These are phyloP conservation scores for Syngnathus scovelli DNA, from an alignment of 2,113 vertebrate genomes.

Conservation along the genomic window DNA sequence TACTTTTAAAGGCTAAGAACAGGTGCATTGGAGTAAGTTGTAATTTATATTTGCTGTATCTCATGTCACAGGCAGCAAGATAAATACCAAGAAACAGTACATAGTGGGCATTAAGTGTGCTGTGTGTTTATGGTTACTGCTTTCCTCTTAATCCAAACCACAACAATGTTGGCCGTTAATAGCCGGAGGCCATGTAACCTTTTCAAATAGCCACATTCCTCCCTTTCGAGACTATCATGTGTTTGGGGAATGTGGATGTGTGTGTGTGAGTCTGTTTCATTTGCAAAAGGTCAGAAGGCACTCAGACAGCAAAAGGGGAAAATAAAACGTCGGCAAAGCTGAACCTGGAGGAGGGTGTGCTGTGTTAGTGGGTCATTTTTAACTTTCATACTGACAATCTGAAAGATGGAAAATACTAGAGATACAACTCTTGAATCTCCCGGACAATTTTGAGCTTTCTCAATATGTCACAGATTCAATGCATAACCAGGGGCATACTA, in stretches of 20 bases:
- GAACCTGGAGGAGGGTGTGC: constrained; percentile 27
- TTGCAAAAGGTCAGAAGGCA: constrained; percentile 64
- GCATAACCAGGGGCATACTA: no score
- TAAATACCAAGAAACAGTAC: constrained; percentile 7
- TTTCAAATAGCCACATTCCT: constrained; percentile 52
- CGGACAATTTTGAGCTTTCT: no score
- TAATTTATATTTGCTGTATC: not conserved
- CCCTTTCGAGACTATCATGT: constrained; percentile 36
- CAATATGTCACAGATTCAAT: no score
- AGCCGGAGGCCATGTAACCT: constrained; percentile 46
- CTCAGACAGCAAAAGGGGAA: constrained; percentile 55
- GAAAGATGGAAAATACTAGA: no score
- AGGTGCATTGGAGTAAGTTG: not conserved
- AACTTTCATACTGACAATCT: no score
- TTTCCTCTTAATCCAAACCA: constrained; percentile 24
- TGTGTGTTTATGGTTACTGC: not conserved
- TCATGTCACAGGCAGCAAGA: not conserved
- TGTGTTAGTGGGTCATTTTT: no score
- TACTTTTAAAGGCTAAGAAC: not conserved
- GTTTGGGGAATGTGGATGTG: constrained; percentile 9
- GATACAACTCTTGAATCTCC: no score
- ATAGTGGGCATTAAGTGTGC: not conserved
- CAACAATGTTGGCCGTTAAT: constrained; percentile 14
- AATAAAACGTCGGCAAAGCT: constrained; percentile 63
- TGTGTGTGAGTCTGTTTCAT: constrained; percentile 28